These are phyloP conservation scores for Drosophila emarginata DNA, from an alignment of 2,888 invertebrate species.

Conservation along the genomic window DNA sequence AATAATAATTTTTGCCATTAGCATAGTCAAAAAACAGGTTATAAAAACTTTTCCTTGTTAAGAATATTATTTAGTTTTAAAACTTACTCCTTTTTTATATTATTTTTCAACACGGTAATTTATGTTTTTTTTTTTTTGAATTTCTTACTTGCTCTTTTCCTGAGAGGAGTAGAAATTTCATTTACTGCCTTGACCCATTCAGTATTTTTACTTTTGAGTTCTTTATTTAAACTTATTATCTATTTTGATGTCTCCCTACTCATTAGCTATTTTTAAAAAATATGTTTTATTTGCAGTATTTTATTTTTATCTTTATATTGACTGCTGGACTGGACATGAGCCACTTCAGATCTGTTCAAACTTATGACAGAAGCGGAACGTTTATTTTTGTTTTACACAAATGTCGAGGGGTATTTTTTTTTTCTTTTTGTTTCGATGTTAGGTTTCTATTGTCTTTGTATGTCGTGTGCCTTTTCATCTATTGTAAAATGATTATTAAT, in stretches of 20 bases:
- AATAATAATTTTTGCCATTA: too few species aligned
- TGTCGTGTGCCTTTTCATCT: conserved; percentile 70
- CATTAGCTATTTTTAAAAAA: conserved; percentile 5
- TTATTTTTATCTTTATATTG: conserved; percentile 5
- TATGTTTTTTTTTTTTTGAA: too few species aligned
- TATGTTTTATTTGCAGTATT: conserved; percentile 5
- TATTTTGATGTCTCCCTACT: not conserved
- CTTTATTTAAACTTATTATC: not conserved
- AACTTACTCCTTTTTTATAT: too few species aligned
- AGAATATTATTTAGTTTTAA: too few species aligned
- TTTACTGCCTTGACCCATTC: not conserved
- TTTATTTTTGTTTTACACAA: conserved; percentile 49
- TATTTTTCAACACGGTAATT: too few species aligned
- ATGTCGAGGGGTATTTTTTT: conserved; percentile 6
- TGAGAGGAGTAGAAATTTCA: too few species aligned
- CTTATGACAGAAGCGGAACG: conserved; percentile 71
- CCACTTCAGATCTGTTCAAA: conserved; percentile 49
- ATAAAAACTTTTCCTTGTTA: too few species aligned
- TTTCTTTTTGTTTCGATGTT: not conserved
- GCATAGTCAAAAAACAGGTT: too few species aligned
- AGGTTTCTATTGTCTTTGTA: conserved; percentile 32
- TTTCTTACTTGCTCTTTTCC: too few species aligned
- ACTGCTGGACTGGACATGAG: conserved; percentile 50
- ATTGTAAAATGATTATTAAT: conserved; percentile 70
- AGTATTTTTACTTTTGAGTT: not conserved